Base-by-base conservation (phyloP, 2,888 invertebrate genomes). In the Microchrysa polita region DNA sequence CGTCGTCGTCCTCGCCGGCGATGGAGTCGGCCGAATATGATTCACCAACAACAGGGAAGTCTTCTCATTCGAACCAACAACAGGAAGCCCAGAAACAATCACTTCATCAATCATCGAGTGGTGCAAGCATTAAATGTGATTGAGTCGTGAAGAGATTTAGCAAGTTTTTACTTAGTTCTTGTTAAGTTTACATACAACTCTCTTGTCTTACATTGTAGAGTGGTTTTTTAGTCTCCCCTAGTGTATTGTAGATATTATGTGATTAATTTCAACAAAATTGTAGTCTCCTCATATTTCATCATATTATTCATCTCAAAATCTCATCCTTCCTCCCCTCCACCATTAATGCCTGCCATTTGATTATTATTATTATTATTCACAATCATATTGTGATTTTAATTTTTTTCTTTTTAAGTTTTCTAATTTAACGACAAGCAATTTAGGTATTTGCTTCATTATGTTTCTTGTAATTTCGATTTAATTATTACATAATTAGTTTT, bases 11-110 rank as follows among this genome's bases (percentile, higher is more conserved):
- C 16, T 59, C 82, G 52, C 77, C 80, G 73, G 82, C 81, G 14
- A 81, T 82, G 1, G 82, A 83, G 59, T 82, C 83, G 57, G 81
- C 81, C 27, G 82, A 81, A 75, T 81, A 80, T 67, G 69, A 69
- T 23, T n/a, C 53, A 16, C 20, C 57, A 18, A n/a, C 59, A 42
- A 63, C 12, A 18, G 60, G 40, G 22, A 67, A 65, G 20, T 0
- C 61, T 9, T 0, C 61, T 9, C 61, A 61, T 12, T 34, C 27
- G 7, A 34, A 34, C 2, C 27, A 34, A 34, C 27, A 34, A 7
- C 27, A 34, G 7, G n/a, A n/a, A n/a, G 27, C 27, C 27, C 27
- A 34, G 27, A 18, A 18, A 44, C 23, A 67, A 18, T 23, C 48
- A 16, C 55, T 20, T 14, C 65, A 55, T 4, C 69, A 69, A 20